Percentiles rank a stretch among this genome's conserved stretches.
phyloP scores from a whole-genome alignment of 1,140 invertebrate genomes.

The Drosophila ercepeae region DNA sequence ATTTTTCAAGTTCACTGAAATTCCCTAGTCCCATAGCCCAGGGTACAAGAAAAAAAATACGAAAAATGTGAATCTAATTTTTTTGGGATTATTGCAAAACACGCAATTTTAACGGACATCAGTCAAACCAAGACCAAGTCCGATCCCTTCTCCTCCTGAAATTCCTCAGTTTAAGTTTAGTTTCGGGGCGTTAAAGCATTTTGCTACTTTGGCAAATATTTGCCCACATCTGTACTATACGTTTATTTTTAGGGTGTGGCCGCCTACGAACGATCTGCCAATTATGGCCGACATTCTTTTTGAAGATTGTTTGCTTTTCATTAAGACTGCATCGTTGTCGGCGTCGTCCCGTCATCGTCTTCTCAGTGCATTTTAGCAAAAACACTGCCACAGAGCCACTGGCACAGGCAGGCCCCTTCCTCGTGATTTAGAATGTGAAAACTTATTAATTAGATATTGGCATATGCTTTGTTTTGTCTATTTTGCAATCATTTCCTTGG shows the following conservation, averaged over 20 bases:
- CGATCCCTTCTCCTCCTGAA: neutral
- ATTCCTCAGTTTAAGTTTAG: neutral
- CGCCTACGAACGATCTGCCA: slow-evolving; percentile 54
- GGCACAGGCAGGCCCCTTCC: neutral
- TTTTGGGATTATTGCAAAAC: slow-evolving; percentile 70
- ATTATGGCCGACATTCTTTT: slow-evolving; percentile 75
- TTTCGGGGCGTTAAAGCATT: slow-evolving; percentile 8
- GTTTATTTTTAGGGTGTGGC: slow-evolving; percentile 39
- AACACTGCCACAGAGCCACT: neutral
- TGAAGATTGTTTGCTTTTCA: slow-evolving; percentile 81
- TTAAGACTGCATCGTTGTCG: slow-evolving; percentile 66
- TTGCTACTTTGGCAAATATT: slow-evolving; percentile 57
- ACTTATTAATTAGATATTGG: slow-evolving; percentile 48
- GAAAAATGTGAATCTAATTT: slow-evolving; percentile 60
- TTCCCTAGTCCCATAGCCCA: slow-evolving; percentile 10
- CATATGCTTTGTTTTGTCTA: slow-evolving; percentile 62
- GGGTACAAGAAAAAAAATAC: slow-evolving; percentile 8
- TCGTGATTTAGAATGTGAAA: slow-evolving; percentile 18
- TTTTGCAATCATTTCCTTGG: slow-evolving; percentile 43
- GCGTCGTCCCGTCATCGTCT: slow-evolving; percentile 28
- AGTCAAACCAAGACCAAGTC: slow-evolving; percentile 34
- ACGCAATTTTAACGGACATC: slow-evolving; percentile 56
- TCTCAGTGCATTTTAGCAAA: slow-evolving; percentile 6
- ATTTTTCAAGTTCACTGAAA: slow-evolving; percentile 63
- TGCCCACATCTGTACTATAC: slow-evolving; percentile 31